phyloP scores from a whole-genome alignment of 2,113 vertebrate genomes.

The Dermatemys mawii region DNA sequence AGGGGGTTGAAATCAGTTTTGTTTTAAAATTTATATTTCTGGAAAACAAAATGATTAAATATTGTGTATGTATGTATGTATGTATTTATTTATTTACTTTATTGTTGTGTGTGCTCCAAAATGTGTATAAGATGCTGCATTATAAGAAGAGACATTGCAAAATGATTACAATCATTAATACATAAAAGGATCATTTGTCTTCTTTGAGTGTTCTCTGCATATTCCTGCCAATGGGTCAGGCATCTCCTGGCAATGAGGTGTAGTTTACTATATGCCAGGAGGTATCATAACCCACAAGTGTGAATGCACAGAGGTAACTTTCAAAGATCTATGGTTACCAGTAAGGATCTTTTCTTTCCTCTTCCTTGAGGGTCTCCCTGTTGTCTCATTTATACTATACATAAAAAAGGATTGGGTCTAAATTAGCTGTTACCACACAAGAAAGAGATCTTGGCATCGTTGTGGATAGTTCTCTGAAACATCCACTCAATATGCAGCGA shows the following conservation, averaged over 20 bases:
- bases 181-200: background rate
- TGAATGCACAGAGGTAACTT: background rate
- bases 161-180: background rate
- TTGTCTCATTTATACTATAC: background rate
- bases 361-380: background rate
- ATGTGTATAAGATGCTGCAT: background rate
- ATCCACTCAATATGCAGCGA: too few species aligned
- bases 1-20: background rate
- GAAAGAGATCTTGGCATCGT: too few species aligned
- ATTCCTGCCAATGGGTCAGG: background rate
- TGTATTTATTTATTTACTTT: too few species aligned
- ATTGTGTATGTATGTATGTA: too few species aligned
- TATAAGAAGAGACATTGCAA: background rate
- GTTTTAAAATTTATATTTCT: background rate
- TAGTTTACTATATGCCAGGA: background rate
- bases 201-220: background rate
- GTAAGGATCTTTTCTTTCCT: background rate
- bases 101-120: too few species aligned
- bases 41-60: background rate
- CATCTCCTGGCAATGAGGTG: background rate
- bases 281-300: background rate
- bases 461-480: too few species aligned
- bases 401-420: too few species aligned
- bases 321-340: background rate
- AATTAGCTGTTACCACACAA: too few species aligned